Evolutionary conservation across 2,888 invertebrate genomes (phyloP).

Genomic region (Acanthosepion esculentum): DNA sequence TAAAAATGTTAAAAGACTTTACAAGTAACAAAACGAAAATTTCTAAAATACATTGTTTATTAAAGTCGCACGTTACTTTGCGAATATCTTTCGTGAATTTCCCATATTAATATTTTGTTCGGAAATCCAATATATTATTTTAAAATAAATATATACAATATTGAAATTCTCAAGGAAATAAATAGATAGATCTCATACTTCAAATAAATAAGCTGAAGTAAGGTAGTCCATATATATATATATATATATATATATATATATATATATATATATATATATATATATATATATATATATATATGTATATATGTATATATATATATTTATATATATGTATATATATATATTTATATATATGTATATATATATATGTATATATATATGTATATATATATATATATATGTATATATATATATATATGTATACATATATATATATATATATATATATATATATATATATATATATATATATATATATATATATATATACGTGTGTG

Average conservation of each 20-base stretch:
- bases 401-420: background rate
- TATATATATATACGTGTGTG: background rate
- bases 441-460: background rate
- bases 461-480: background rate
- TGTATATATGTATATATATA: background rate
- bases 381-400: background rate
- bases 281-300: background rate
- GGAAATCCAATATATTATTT: too few relatives aligned
- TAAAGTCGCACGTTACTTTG: too few relatives aligned
- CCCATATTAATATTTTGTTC: too few relatives aligned
- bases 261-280: background rate
- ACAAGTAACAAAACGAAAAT: too few relatives aligned
- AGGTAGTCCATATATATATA: background rate
- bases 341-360: background rate
- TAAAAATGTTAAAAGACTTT: too few relatives aligned
- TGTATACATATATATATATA: background rate
- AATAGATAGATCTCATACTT: too few relatives aligned
- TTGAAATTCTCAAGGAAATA: too few relatives aligned
- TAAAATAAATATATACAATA: too few relatives aligned
- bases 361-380: background rate
- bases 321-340: background rate
- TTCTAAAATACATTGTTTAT: too few relatives aligned
- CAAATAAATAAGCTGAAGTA: background rate
- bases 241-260: background rate
- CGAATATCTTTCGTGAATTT: too few relatives aligned